These are phyloP conservation scores for Villa cingulata DNA, from an alignment of 2,888 invertebrate genomes.

Conservation along the genomic window DNA sequence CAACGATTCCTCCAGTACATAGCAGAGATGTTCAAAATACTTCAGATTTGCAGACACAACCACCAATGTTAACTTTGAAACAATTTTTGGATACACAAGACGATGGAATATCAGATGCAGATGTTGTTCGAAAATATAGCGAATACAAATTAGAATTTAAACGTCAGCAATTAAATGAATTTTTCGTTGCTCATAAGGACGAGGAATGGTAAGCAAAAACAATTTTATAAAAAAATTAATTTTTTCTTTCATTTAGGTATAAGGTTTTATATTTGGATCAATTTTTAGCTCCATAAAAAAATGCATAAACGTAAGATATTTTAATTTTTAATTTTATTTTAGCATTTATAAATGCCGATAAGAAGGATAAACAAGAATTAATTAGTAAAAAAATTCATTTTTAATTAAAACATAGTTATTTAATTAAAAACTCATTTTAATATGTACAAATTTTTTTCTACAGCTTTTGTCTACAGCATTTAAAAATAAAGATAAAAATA, in stretches of 20 bases:
- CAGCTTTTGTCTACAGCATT: constrained; percentile 8
- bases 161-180: constrained; percentile 91
- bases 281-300: too few relatives aligned
- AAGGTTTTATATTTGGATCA: too few relatives aligned
- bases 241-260: neutral
- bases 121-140: constrained; percentile 91
- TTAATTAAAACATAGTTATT: too few relatives aligned
- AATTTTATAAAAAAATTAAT: neutral
- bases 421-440: neutral
- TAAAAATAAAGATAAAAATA: neutral
- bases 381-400: too few relatives aligned
- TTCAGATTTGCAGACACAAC: constrained; percentile 53
- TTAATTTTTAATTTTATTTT: too few relatives aligned
- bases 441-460: constrained; percentile 11
- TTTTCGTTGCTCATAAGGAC: constrained; percentile 97
- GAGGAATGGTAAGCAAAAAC: constrained; percentile 88
- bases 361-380: too few relatives aligned
- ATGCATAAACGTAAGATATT: too few relatives aligned
- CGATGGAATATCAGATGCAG: constrained; percentile 94
- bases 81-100: constrained; percentile 92
- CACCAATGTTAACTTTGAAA: constrained; percentile 94
- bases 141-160: constrained; percentile 97
- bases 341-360: too few relatives aligned
- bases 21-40: constrained; percentile 23
- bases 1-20: constrained; percentile 17